Percentiles rank a stretch among this genome's conserved stretches.
phyloP scores from a whole-genome alignment of 2,113 vertebrate species.

The Spermophilus dauricus region DNA sequence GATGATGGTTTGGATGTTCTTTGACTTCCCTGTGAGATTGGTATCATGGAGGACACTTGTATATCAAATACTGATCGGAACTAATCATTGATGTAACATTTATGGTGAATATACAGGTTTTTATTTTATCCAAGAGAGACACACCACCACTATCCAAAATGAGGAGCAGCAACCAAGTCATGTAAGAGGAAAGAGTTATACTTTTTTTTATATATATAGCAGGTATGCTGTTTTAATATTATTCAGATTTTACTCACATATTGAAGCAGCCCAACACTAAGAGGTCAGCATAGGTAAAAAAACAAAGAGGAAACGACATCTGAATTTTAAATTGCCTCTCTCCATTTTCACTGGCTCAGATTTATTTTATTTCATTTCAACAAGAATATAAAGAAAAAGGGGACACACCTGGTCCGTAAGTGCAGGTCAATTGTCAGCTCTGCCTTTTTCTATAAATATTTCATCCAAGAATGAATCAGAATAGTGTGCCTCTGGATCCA shows the following conservation, averaged over 20 bases:
- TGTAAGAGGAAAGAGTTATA: neutral
- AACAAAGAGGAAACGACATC: neutral
- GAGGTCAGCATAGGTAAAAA: neutral
- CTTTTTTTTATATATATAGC: neutral
- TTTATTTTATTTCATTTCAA: neutral
- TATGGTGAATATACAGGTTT: neutral
- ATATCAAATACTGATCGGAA: neutral
- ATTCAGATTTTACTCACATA: neutral
- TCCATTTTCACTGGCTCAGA: neutral
- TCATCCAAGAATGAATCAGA: slow-evolving; percentile 16
- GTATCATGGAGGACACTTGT: neutral
- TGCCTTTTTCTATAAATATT: slow-evolving; percentile 45
- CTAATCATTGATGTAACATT: neutral
- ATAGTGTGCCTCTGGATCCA: neutral
- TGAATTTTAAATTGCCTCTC: neutral
- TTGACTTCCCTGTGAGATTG: neutral
- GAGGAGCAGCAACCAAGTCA: neutral
- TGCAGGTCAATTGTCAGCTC: neutral
- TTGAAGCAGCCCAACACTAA: neutral
- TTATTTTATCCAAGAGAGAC: neutral
- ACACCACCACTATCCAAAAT: neutral
- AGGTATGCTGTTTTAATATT: neutral
- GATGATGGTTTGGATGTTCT: neutral
- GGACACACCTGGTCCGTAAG: neutral
- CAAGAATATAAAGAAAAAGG: neutral